Evolutionary conservation across 2,888 invertebrate genomes (phyloP).

Genomic region (Ectropis crepuscularia): DNA sequence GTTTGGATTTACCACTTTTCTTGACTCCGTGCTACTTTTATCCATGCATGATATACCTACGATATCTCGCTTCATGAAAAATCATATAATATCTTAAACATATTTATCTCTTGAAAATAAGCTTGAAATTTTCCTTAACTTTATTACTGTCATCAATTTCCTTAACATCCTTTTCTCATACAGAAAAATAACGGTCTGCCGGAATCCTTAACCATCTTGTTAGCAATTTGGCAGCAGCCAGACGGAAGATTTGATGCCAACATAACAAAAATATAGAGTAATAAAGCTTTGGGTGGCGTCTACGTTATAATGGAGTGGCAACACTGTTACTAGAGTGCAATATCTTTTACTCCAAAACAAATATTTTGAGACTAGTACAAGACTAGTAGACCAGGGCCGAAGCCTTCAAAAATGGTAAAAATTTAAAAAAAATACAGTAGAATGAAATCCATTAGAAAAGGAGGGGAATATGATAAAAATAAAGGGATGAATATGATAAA

Average conservation of each 20-base stretch:
- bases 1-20: too few relatives aligned
- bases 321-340: conserved; percentile 7
- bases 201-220: conserved; percentile 33
- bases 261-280: conserved; percentile 28
- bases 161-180: not conserved
- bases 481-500: too few relatives aligned
- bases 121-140: not conserved
- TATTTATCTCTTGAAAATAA: not conserved
- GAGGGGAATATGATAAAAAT: too few relatives aligned
- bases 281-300: conserved; percentile 22
- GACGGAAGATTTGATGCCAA: conserved; percentile 35
- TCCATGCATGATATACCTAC: not conserved
- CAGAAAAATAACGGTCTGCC: conserved; percentile 3
- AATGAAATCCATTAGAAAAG: too few relatives aligned
- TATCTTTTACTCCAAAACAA: not conserved
- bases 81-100: not conserved
- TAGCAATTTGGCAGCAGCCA: conserved; percentile 45
- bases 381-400: too few relatives aligned
- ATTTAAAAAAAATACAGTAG: too few relatives aligned
- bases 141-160: conserved; percentile 10
- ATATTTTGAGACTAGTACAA: not conserved
- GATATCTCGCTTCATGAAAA: not conserved
- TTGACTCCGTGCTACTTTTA: too few relatives aligned
- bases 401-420: too few relatives aligned
- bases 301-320: conserved; percentile 17